phyloP scores from a whole-genome alignment of 1,140 invertebrate species.

The Nephotettix cincticeps region DNA sequence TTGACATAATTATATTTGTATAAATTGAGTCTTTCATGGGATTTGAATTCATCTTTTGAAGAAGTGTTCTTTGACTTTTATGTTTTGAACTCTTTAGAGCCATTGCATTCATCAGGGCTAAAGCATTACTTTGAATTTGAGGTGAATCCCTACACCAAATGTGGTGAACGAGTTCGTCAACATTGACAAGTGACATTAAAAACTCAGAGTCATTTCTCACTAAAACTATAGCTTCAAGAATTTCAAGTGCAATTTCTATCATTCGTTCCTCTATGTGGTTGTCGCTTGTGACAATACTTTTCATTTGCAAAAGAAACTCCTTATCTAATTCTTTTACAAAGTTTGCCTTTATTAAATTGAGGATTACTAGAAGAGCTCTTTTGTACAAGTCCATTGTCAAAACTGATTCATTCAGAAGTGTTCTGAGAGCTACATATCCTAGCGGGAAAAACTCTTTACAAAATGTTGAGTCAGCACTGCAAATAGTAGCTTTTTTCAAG shows the following conservation, averaged over 20 bases:
- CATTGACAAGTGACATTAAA: neutral
- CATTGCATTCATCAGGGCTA: neutral
- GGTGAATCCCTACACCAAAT: constrained; percentile 6
- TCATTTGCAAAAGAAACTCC: neutral
- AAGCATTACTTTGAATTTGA: neutral
- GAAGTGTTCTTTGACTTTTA: neutral
- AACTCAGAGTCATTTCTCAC: neutral
- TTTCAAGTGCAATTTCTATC: neutral
- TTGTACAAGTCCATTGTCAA: constrained; percentile 6
- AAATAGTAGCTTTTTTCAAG: neutral
- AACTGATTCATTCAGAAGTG: constrained; percentile 7
- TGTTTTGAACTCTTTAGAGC: neutral
- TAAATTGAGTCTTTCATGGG: neutral
- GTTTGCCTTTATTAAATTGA: neutral
- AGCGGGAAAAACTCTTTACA: constrained; percentile 8
- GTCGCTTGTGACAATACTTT: neutral
- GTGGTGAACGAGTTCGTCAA: neutral
- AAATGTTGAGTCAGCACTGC: constrained; percentile 10
- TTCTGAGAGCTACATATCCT: neutral
- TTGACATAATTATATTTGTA: neutral
- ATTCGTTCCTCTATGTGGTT: neutral
- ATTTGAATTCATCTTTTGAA: constrained; percentile 13
- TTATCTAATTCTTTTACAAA: constrained; percentile 1
- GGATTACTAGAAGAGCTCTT: neutral
- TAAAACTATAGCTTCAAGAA: constrained; percentile 4